Base-by-base conservation (phyloP, 1,140 invertebrate species). In the Saccostrea cuccullata region DNA sequence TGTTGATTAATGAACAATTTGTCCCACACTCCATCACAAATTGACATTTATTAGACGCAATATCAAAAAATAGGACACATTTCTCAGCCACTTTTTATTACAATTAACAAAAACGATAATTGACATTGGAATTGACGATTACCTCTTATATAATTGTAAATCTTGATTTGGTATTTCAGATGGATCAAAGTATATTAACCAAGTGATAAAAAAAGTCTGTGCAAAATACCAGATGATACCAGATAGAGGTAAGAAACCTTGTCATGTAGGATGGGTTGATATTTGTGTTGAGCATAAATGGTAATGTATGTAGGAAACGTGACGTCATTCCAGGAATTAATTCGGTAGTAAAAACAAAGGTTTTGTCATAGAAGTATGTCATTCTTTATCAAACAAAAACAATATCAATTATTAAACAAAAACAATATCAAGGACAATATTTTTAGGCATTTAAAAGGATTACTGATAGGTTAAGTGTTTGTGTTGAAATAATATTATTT, bases 11-110 rank as follows among this genome's bases (percentile, higher is more conserved):
- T 77, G 70, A 77, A 77, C 8, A 30, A 15, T 36, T 36, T 77
- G 23, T 77, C 70, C 23, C n/a, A 77, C 26, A 30, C 70, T 36
- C 70, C 15, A 15, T 77, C 70, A 30, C 70, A 77, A 26, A 77
- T 77, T 77, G 70, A 77, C 70, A 36, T 77, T 77, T 77, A 77
- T 77, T 77, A 77, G 70, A 77, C 26, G 70, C 70, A 77, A 73
- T 73, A 73, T 73, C 26, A 77, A 77, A 77, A 73, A 77, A 77
- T 77, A 77, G 26, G 70, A n/a, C 60, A 67, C 15, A 12, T 77
- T 30, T 26, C 70, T 26, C 70, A 77, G 70, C 26, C 23, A 77
- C 70, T 36, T 15, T 77, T 67, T 20, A n/a, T 67, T 67, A 67
- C 60, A 20, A 67, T 47, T 20, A 47, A 47, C 47, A 47, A 47